Base-by-base conservation (phyloP, 1,140 invertebrate species). In the Apis cerana region DNA sequence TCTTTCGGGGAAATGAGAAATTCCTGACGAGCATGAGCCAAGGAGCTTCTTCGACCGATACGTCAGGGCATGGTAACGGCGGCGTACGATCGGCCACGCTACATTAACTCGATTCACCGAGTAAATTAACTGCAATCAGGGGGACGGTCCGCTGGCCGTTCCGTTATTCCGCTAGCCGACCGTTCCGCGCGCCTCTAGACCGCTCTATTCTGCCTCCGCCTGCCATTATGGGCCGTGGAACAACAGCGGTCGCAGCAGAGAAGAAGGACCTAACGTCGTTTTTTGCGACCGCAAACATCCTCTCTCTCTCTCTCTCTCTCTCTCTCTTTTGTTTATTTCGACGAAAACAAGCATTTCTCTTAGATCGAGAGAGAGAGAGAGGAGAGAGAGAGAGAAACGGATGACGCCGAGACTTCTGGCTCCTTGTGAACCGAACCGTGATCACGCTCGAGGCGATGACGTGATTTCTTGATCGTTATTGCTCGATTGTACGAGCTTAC, bases 61-160 rank as follows among this genome's bases (percentile, higher is more conserved):
- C 84, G 86, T 84, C 84, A 80, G 75, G 81, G 82, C 74, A 67
- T 87, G 71, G 86, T 82, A 85, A 74, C 78, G 82, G 85, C 82
- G 68, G 88, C 69, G 86, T 71, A 86, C 88, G 85, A 87, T 82
- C 74, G 89, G 89, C 33, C 88, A 92, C 92, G 92, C 86, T 93
- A 94, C 93, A 94, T 94, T 94, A 94, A 93, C 92, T 90, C 92
- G 92, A 93, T 94, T 92, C 91, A 89, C 89, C 83, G 92, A 91
- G 91, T 92, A 93, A 94, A 94, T 94, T 94, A 94, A 93, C 92
- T 93, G 91, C 92, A 94, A 94, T 94, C 93, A 93, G 90, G 89
- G 90, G 89, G 91, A 90, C 86, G 88, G 82, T 89, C 90, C 86
- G 89, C 89, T 92, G 85, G 89, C 90, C 91, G 89, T 92, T 92